Evolutionary conservation across 2,113 vertebrate species (phyloP), one percentile per base, ranked within the genome.

Genomic region (Perccottus glenii): DNA sequence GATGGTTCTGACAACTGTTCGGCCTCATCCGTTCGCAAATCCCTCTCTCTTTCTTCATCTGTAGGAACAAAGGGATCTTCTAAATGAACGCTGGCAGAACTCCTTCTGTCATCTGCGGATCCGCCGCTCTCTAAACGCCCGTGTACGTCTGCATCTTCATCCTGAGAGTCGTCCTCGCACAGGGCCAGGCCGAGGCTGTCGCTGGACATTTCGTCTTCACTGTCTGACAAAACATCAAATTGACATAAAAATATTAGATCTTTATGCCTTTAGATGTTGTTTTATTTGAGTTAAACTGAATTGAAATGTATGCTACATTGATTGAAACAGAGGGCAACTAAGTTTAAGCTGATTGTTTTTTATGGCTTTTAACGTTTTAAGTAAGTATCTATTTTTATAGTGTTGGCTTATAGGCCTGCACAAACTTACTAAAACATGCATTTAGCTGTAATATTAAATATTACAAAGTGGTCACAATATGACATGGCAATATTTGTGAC

Each of bases 181-280:
- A 56, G 49, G 48, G 64, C 42, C 73, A 84, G 68, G 32, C 40
- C 69, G n/a, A 80, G 62, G 64, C 85, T 86, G 51, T 87, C 78
- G 33, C 61, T 77, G 61, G 85, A 89, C 71, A 85, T 84, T 50
- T 91, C 88, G 40, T 80, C 77, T 15, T 46, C 81, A 40, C 86
- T 85, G 72, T 87, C 91, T 86, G 60, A 27, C 9, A 32, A 53
- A 50, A 56, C 47, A 85, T 4, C 32, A 56, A 10, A 56, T 38
- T 4, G 15, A 19, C n/a, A 42, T 46, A 5, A 46, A 46, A 46
- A 43, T 43, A 11, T 43, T 43, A 43, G 42, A 11, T 11, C 42
- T 43, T 6, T 11, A 43, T 8, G 7, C 42, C 10, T 6, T 43
- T 2, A 43, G 10, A 43, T 27, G 19, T 27, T 27, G 19, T 27